Conservation (phyloP, 2,888 invertebrate genomes). For the Resseliella maxima region DNA sequence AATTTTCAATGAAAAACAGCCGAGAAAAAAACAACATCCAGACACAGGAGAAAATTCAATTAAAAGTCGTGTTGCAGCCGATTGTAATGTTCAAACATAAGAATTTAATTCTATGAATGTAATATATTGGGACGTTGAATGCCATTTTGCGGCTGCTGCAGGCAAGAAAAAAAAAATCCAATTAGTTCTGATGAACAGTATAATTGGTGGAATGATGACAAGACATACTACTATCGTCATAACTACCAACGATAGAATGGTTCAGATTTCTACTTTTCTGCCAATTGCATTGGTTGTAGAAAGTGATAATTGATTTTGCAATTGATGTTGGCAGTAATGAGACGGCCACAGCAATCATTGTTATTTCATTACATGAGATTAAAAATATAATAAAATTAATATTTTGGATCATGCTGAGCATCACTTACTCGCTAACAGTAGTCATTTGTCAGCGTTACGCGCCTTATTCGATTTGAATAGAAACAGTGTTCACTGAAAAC, state of each 20-base stretch:
- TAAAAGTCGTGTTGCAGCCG: not conserved
- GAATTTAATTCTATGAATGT: not conserved
- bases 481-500: too few relatives aligned
- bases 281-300: not conserved
- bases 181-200: not conserved
- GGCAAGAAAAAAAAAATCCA: not conserved
- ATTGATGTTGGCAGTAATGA: not conserved
- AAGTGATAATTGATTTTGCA: not conserved
- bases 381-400: conserved; percentile 27
- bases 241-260: not conserved
- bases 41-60: not conserved
- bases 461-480: too few relatives aligned
- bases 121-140: not conserved
- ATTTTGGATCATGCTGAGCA: not conserved
- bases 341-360: not conserved
- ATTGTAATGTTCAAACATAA: not conserved
- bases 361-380: conserved; percentile 10
- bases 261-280: not conserved
- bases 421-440: too few relatives aligned
- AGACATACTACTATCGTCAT: not conserved
- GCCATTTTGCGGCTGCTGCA: not conserved
- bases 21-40: too few relatives aligned
- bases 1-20: not conserved
- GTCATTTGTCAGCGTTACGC: too few relatives aligned
- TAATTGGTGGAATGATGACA: not conserved